A percentile compares a stretch with the other conserved stretches of the same genome.
phyloP scores from a whole-genome alignment of 1,140 invertebrate genomes.

The Mesaphorura yosii region DNA sequence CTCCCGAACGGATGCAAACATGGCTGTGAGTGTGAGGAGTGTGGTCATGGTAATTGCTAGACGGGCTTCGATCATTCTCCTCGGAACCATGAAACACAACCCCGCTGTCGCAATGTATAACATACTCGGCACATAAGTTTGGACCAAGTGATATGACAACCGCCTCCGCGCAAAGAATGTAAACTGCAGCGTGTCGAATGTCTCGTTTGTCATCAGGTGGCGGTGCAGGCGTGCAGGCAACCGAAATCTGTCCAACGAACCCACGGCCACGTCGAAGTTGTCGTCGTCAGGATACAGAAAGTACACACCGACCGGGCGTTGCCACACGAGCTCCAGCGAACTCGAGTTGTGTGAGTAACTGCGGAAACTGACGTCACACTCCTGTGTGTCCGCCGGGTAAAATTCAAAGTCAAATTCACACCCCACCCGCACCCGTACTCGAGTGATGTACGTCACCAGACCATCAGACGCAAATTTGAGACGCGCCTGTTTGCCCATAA shows the following conservation, averaged over 20 bases:
- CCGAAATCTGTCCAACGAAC: too few relatives aligned
- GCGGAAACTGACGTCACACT: not conserved
- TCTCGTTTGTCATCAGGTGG: not conserved
- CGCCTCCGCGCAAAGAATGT: not conserved
- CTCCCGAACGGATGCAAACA: slow-evolving; percentile 1
- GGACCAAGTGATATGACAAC: not conserved
- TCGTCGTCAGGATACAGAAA: not conserved
- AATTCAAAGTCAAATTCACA: slow-evolving; percentile 1
- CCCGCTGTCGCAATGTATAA: not conserved
- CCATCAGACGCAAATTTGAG: too few relatives aligned
- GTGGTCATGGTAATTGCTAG: slow-evolving; percentile 6
- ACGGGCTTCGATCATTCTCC: not conserved
- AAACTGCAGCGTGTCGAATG: not conserved
- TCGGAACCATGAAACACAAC: not conserved
- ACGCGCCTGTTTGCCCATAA: too few relatives aligned
- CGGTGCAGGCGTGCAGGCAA: not conserved
- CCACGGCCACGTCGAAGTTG: slow-evolving; percentile 3
- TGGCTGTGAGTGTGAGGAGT: slow-evolving; percentile 3
- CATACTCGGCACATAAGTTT: slow-evolving; percentile 3
- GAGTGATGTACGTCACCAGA: too few relatives aligned
- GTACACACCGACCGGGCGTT: too few relatives aligned
- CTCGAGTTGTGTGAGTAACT: not conserved
- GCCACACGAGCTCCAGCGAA: not conserved
- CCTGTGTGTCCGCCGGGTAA: slow-evolving; percentile 3
- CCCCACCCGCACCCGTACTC: not conserved